Base-by-base conservation (phyloP, 2,797 vertebrate species). In the Cichlasoma orientale region DNA sequence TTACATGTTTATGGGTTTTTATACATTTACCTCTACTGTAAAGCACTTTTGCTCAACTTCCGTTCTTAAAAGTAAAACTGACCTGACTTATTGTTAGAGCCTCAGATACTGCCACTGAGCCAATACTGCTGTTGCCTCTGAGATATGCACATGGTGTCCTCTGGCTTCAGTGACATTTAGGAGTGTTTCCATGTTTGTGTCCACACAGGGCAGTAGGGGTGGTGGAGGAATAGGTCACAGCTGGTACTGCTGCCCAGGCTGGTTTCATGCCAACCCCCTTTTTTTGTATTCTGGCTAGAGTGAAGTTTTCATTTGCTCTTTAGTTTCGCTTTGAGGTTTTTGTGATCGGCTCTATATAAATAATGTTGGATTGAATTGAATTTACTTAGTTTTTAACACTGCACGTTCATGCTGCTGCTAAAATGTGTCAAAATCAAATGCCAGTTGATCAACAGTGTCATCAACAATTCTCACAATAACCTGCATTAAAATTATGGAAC, bases 141-240 rank as follows among this genome's bases (percentile, higher is more conserved):
- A 66, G 38, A 27, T 12, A 47, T 27, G 16, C 23, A 19, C 41
- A 10, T 4, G 19, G 63, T 29, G 63, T 50, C 41, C 63, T 66
- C 27, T 66, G 44, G 61, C 61, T 29, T 50, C 63, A n/a, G 19
- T 29, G 63, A 68, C 41, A 68, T 68, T 68, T 50, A 50, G 41
- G 18, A 66, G 16, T 4, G 5, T 19, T 68, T 36, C 27, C 61
- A 11, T 47, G 18, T 68, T 68, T 50, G 19, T 19, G 63, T 68
- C 63, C 41, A 44, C 59, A 63, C 5, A 25, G 41, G 59, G 21
- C 58, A 66, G 61, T 10, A 44, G 38, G 5, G 23, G 9, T 27
- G 23, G 16, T 47, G 47, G 61, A 3, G 25, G 41, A 68, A 27
- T 29, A 68, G 61, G 41, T 47, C 61, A 66, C 23, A 66, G 41